Conservation (phyloP, 2,113 vertebrate genomes). For the Myrmophylax atrothorax region DNA sequence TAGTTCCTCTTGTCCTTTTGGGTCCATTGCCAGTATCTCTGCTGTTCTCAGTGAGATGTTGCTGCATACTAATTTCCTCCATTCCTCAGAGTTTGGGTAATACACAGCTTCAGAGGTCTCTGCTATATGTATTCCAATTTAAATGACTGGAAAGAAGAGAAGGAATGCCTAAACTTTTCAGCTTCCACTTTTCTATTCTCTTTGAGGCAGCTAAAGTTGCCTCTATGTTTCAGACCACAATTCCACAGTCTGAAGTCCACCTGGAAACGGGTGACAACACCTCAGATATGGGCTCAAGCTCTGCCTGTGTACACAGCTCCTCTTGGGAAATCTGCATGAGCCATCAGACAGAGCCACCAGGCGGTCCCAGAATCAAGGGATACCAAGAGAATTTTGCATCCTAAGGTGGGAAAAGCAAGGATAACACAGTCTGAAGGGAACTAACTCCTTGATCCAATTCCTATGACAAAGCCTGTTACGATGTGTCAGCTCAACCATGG, state of each 20-base stretch:
- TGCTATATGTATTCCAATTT: background rate
- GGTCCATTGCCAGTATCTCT: background rate
- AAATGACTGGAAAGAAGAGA: background rate
- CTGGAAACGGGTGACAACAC: background rate
- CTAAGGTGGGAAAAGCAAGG: background rate
- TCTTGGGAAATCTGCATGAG: background rate
- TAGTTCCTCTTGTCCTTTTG: background rate
- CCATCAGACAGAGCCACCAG: background rate
- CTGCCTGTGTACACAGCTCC: background rate
- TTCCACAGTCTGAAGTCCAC: background rate
- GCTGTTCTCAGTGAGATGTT: background rate
- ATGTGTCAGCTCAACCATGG: background rate
- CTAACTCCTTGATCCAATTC: background rate
- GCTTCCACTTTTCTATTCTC: background rate
- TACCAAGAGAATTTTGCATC: background rate
- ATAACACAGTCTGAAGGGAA: background rate
- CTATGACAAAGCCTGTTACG: background rate
- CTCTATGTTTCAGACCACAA: background rate
- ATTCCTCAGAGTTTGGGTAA: background rate
- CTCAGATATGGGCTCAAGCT: background rate
- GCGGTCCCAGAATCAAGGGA: background rate
- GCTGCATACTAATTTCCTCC: background rate
- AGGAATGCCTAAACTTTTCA: background rate
- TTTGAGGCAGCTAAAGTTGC: background rate
- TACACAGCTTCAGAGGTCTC: background rate